Base-by-base conservation (phyloP, 2,113 vertebrate genomes). In the Ophiodon elongatus region DNA sequence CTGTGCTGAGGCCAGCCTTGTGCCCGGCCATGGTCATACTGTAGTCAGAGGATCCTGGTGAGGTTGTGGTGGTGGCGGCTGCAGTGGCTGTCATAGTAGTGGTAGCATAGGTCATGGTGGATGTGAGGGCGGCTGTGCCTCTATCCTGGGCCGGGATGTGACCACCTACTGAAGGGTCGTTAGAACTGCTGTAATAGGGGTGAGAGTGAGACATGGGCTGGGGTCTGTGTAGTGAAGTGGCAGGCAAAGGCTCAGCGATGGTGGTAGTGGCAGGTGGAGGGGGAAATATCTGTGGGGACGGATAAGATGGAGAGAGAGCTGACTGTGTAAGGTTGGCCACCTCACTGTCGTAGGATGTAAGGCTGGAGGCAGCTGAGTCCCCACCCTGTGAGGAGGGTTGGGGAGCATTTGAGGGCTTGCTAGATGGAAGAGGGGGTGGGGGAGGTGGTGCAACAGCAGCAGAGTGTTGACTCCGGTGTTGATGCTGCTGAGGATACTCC, bases 261-360 rank as follows among this genome's bases (percentile, higher is more conserved):
- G 90, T 85, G 41, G 85, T 75, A 45, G 82, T 45, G 25, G 87
- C 54, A 23, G 94, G 87, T 27, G 93, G 76, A 25, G 92, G 64
- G 19, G 94, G 89, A 62, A 94, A 94, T 66, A 91, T 90, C 45
- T 95, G 94, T 19, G 94, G 85, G 50, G 93, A 94, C 1, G 94
- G 91, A 54, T 93, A 92, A 14, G 94, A 94, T 13, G 95, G 94
- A 21, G 96, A 96, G 17, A 93, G 89, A 25, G 95, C 94, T 0
- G 96, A 96, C 84, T 97, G 97, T 6, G 97, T 98, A 72, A 98
- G 95, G 70, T 96, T 98, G 67, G 97, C 97, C 88, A 98, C 97
- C 83, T 98, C 97, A 2, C 97, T 98, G 92, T 98, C 97, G 0
- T 98, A 98, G 23, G 97, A 98, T 3, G 97, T 98, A 78, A 98